These are phyloP conservation scores for Geotrypetes seraphini DNA, from an alignment of 2,797 vertebrate genomes.

Conservation along the genomic window DNA sequence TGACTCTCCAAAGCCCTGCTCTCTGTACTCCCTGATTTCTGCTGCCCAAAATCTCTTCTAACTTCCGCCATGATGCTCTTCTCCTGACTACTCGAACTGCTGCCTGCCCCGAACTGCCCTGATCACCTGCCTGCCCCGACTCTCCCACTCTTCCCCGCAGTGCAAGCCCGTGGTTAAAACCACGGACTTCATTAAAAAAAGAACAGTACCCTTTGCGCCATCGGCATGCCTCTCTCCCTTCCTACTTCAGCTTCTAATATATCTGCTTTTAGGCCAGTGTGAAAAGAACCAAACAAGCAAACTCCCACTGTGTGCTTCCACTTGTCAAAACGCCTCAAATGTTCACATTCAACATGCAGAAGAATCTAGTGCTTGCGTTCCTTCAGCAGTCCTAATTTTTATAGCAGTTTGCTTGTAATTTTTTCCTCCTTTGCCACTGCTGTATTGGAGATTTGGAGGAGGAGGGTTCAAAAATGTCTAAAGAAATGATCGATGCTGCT, in stretches of 20 bases:
- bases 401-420: conserved; percentile 67
- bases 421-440: conserved; percentile 63
- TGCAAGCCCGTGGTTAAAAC: too few relatives aligned
- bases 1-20: too few relatives aligned
- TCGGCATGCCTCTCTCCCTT: conserved; percentile 87
- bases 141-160: too few relatives aligned
- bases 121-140: too few relatives aligned
- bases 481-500: conserved; percentile 80
- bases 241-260: conserved; percentile 84
- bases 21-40: too few relatives aligned
- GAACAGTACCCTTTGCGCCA: conserved; percentile 99
- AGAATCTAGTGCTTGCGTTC: conserved; percentile 68
- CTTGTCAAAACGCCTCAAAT: conserved; percentile 75
- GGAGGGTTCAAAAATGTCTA: conserved; percentile 72
- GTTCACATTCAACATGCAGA: conserved; percentile 74
- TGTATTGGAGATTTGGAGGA: conserved; percentile 73
- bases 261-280: conserved; percentile 93
- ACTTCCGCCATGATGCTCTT: too few relatives aligned
- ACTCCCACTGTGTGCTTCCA: conserved; percentile 80
- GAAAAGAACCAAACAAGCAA: conserved; percentile 72
- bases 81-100: too few relatives aligned
- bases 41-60: too few relatives aligned
- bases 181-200: too few relatives aligned
- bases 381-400: conserved; percentile 77
- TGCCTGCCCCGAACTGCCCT: too few relatives aligned